A percentile compares a stretch with the other conserved stretches of the same genome.
Evolutionary conservation across 1,140 invertebrate genomes (phyloP).

Genomic region (Macrobrachium nipponense): DNA sequence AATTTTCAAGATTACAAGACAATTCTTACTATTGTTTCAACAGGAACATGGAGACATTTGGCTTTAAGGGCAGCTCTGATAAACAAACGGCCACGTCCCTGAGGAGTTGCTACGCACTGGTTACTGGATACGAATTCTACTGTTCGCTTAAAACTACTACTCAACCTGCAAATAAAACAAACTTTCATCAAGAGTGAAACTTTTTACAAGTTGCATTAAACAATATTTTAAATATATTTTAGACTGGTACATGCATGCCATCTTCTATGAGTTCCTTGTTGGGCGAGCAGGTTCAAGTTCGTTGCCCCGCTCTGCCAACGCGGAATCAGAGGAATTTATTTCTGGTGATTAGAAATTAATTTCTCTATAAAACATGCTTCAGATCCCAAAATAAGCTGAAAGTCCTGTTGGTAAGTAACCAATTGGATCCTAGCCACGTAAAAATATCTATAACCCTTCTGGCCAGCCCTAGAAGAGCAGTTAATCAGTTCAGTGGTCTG

Average conservation of each 20-base stretch:
- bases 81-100: conserved; percentile 72
- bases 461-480: too few relatives aligned
- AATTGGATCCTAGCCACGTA: too few relatives aligned
- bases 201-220: background rate
- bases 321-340: too few relatives aligned
- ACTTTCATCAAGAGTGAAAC: background rate
- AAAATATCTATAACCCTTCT: too few relatives aligned
- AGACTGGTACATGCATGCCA: background rate
- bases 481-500: too few relatives aligned
- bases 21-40: conserved; percentile 71
- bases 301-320: too few relatives aligned
- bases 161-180: conserved; percentile 31
- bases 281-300: too few relatives aligned
- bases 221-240: background rate
- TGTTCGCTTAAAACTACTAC: conserved; percentile 60
- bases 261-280: too few relatives aligned
- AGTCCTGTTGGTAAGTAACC: too few relatives aligned
- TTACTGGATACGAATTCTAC: conserved; percentile 69
- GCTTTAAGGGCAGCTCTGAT: conserved; percentile 72
- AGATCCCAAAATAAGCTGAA: too few relatives aligned
- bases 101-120: conserved; percentile 69
- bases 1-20: background rate
- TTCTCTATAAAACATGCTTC: too few relatives aligned
- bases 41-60: conserved; percentile 73
- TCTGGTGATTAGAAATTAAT: too few relatives aligned